Base-by-base conservation (phyloP, 2,888 invertebrate genomes). In the Spicauda simplicius region DNA sequence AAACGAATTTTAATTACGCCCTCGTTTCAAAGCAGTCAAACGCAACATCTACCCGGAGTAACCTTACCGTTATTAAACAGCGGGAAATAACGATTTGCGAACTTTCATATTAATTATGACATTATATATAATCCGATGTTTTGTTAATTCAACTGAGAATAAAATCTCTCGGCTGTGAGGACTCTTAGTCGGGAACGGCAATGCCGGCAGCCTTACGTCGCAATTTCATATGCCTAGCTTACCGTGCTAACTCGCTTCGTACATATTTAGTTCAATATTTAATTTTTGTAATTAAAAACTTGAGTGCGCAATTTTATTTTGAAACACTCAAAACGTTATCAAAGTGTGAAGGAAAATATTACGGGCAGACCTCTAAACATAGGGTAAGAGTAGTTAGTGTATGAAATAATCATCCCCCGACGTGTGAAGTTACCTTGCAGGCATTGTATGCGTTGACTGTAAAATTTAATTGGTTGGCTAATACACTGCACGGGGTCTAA, bases 381-480 rank as follows among this genome's bases (percentile, higher is more conserved):
- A 76, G 73, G 71, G 77, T 65, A 71, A 71, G 71, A 73, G 76
- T 74, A 79, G 76, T 74, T 78, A 76, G 78, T 77, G 78, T 79
- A 79, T 69, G 58, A 68, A 71, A 69, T 75, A 75, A 80, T 73
- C 80, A 77, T 81, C 77, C 78, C 80, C 60, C 50, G 66, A 58
- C 82, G 83, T 80, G 80, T 79, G 81, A 80, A 81, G 80, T 83
- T 80, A 78, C 80, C 81, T 83, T 79, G 81, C 80, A 69, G 75
- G 74, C 74, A 88, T 89, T 90, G 87, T 87, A 77, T 78, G 76
- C 74, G 76, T 79, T 77, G 83, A 81, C 86, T 86, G 84, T 86
- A 84, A 88, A 88, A 88, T 91, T 91, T 89, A 91, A 91, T 91
- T 91, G 91, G 92, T 86, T 87, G 82, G 90, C 90, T 91, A 92